phyloP scores from a whole-genome alignment of 2,797 vertebrate genomes.

The Thripadectes ignobilis region DNA sequence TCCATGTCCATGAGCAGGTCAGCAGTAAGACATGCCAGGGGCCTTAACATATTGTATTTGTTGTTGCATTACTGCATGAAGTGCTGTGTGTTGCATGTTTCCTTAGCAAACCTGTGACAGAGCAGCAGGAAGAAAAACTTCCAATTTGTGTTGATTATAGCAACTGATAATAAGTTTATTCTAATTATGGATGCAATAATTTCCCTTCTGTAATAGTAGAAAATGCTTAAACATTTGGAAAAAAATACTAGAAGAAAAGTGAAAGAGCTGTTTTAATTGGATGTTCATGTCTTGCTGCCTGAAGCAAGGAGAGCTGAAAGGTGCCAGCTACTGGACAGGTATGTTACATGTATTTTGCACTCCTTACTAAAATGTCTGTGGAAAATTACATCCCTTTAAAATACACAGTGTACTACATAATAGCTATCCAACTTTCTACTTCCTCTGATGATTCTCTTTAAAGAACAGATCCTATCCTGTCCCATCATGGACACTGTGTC shows the following conservation, averaged over 20 bases:
- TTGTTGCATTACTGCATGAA: neutral
- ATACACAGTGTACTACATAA: neutral
- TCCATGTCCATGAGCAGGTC: neutral
- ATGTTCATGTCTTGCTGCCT: neutral
- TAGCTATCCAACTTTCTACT: neutral
- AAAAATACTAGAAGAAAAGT: neutral
- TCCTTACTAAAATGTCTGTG: neutral
- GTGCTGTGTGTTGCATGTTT: neutral
- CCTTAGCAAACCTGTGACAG: neutral
- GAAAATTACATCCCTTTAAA: neutral
- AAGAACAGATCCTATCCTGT: neutral
- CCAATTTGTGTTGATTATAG: constrained; percentile 38
- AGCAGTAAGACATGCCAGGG: neutral
- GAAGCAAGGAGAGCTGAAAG: neutral
- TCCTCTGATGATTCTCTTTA: neutral
- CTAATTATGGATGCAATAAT: constrained; percentile 48
- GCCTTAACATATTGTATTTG: neutral
- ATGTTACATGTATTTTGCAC: neutral
- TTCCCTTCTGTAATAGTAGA: constrained; percentile 5
- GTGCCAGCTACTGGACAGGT: neutral
- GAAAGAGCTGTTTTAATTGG: neutral
- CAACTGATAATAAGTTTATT: neutral
- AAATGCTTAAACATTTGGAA: neutral
- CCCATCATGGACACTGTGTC: too few species aligned
- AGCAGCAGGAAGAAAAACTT: constrained; percentile 35